Conservation (phyloP, 2,113 vertebrate genomes). For the Pseudopipra pipra region DNA sequence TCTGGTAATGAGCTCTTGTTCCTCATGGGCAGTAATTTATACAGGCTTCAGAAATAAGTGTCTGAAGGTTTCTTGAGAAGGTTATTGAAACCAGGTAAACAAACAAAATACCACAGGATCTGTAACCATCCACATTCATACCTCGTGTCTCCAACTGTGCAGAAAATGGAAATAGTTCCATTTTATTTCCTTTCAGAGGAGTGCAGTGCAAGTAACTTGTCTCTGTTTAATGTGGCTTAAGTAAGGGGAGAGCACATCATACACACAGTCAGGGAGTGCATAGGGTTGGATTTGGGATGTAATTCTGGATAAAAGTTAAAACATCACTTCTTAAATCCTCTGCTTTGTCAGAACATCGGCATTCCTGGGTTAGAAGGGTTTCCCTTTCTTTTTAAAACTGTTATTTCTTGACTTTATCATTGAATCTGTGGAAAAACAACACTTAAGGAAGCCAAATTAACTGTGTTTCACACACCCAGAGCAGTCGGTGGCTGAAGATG, state of each 20-base stretch:
- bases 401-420: not conserved
- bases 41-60: not conserved
- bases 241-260: not conserved
- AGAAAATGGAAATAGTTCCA: not conserved
- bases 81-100: not conserved
- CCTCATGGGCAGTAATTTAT: not conserved
- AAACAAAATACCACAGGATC: not conserved
- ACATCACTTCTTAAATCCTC: not conserved
- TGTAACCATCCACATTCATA: not conserved
- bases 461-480: not conserved
- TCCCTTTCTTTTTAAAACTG: not conserved
- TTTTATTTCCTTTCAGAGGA: not conserved
- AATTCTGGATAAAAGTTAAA: not conserved
- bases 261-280: rapidly evolving
- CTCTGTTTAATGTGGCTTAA: not conserved
- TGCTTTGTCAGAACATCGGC: not conserved
- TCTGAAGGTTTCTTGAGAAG: not conserved
- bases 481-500: rapidly evolving
- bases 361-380: not conserved
- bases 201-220: not conserved
- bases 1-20: constrained; percentile 13
- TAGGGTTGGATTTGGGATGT: not conserved
- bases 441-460: not conserved
- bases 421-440: not conserved
- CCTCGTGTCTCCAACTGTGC: rapidly evolving